phyloP scores from a whole-genome alignment of 2,888 invertebrate species.

The Cataglyphis livida region DNA sequence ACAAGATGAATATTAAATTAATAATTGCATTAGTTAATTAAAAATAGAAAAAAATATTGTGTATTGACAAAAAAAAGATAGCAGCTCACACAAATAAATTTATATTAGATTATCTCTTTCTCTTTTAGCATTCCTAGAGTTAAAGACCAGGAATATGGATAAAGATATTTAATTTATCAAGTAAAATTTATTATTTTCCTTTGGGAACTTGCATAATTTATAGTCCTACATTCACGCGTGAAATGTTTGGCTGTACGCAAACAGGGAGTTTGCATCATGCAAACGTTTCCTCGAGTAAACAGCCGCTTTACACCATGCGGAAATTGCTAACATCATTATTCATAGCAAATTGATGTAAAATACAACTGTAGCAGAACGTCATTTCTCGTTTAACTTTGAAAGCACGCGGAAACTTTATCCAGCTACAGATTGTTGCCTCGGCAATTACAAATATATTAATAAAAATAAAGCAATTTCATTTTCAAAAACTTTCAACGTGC shows the following conservation, averaged over 20 bases:
- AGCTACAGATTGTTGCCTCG: conserved; percentile 37
- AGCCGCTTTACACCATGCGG: conserved; percentile 51
- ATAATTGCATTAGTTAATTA: background rate
- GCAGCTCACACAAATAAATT: background rate
- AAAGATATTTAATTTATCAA: conserved; percentile 37
- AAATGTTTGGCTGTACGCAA: conserved; percentile 53
- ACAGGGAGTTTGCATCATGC: conserved; percentile 53
- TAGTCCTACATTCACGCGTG: conserved; percentile 52
- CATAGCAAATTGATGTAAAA: conserved; percentile 56
- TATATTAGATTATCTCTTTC: background rate
- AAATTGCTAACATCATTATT: conserved; percentile 55
- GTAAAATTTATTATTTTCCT: conserved; percentile 41
- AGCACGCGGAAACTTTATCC: conserved; percentile 39
- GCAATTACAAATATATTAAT: conserved; percentile 32
- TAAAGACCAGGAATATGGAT: background rate
- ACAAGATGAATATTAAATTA: background rate
- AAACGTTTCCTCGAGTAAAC: conserved; percentile 56
- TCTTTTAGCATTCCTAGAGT: background rate
- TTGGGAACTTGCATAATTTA: conserved; percentile 51
- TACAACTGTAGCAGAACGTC: conserved; percentile 49
- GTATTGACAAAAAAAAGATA: no score
- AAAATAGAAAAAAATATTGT: background rate
- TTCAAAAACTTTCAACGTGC: background rate
- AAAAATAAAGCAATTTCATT: conserved; percentile 2
- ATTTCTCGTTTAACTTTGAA: conserved; percentile 50